Conservation (phyloP, 2,888 invertebrate genomes). For the Conistra vaccinii region DNA sequence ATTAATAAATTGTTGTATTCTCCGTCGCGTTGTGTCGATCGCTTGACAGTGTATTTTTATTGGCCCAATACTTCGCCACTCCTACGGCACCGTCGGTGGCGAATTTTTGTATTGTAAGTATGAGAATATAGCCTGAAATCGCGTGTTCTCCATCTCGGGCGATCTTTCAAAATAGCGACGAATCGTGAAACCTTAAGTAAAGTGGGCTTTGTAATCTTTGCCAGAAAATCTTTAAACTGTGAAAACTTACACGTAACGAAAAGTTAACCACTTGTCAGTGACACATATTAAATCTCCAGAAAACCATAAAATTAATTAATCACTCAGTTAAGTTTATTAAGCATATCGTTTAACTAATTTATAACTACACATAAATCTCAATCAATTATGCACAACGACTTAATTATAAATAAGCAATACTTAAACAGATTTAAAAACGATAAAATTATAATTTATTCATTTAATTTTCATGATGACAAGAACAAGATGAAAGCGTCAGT, state of each 20-base stretch:
- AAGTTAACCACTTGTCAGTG: background rate
- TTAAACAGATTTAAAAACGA: background rate
- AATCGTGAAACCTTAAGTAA: no score
- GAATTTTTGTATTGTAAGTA: background rate
- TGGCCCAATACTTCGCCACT: background rate
- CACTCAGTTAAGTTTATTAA: slow-evolving; percentile 1
- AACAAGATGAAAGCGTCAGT: background rate
- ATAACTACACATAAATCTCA: background rate
- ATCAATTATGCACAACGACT: background rate
- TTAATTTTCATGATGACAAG: background rate
- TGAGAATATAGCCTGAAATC: background rate
- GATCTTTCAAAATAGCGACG: no score
- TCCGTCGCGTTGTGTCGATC: no score
- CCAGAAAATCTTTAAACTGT: background rate
- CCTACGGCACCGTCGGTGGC: no score
- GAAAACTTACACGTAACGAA: background rate
- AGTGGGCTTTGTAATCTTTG: background rate
- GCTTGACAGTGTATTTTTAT: background rate
- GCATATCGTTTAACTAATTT: background rate
- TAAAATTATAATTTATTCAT: background rate
- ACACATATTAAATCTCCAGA: slow-evolving; percentile 5
- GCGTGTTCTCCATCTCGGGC: background rate
- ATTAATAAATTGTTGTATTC: background rate
- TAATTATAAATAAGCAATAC: background rate
- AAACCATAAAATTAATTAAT: slow-evolving; percentile 3